Evolutionary conservation across 2,113 vertebrate species (phyloP).

Genomic region (Monarcha castaneiventris): DNA sequence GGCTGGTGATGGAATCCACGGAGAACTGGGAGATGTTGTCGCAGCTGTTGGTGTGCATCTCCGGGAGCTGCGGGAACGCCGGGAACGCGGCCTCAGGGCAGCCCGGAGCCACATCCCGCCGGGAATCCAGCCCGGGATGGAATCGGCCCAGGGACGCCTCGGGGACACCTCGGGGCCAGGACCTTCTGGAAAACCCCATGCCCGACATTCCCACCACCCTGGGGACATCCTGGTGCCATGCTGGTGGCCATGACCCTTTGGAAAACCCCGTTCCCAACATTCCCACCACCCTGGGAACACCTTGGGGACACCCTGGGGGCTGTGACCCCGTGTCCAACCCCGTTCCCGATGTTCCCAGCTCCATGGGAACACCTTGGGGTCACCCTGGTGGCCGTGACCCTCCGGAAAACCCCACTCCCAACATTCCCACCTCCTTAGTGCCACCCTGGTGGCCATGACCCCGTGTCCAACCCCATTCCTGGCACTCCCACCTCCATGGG

Average conservation of each 20-base stretch:
- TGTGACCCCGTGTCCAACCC: too few relatives aligned
- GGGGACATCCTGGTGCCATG: neutral
- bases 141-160: accelerated
- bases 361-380: neutral
- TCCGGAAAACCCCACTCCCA: too few relatives aligned
- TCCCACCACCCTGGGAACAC: neutral
- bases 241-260: too few relatives aligned
- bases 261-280: too few relatives aligned
- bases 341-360: too few relatives aligned
- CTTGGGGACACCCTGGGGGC: neutral
- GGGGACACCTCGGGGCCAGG: neutral
- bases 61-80: constrained; percentile 77
- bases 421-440: too few relatives aligned
- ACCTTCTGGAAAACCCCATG: too few relatives aligned
- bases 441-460: neutral
- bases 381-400: neutral
- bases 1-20: constrained; percentile 96
- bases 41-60: constrained; percentile 92
- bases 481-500: too few relatives aligned
- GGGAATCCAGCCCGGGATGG: neutral
- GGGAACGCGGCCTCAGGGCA: neutral
- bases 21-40: constrained; percentile 99
- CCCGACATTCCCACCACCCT: neutral
- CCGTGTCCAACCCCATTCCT: too few relatives aligned
- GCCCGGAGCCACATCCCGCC: too few relatives aligned